phyloP scores from a whole-genome alignment of 1,140 invertebrate genomes.

The Luehdorfia chinensis region DNA sequence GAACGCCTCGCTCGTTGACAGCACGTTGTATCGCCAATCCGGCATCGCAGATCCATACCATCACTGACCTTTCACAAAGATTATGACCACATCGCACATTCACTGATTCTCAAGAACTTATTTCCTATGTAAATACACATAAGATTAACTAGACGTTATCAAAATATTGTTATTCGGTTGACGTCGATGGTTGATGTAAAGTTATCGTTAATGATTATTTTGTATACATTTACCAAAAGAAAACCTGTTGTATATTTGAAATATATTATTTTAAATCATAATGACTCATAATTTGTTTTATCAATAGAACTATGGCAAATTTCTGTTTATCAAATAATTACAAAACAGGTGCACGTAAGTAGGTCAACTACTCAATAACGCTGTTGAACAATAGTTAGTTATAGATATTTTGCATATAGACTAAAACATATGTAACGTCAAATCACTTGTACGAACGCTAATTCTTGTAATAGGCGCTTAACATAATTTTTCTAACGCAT shows the following conservation, averaged over 20 bases:
- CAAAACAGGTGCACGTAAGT: conserved; percentile 6
- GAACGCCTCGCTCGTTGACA: conserved; percentile 74
- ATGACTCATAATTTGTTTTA: too few species aligned
- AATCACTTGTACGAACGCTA: neutral
- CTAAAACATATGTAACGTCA: conserved; percentile 1
- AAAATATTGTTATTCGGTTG: neutral
- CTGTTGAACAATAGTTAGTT: conserved; percentile 6
- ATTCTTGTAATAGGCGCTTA: too few species aligned
- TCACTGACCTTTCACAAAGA: conserved; percentile 44
- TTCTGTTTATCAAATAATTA: too few species aligned
- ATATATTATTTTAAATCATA: too few species aligned
- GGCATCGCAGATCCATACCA: conserved; percentile 67
- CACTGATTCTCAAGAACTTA: neutral
- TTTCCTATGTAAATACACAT: too few species aligned
- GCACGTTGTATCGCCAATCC: conserved; percentile 76
- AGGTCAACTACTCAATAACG: conserved; percentile 1
- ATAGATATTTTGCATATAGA: conserved; percentile 4
- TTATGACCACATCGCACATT: conserved; percentile 16
- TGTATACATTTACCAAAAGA: too few species aligned
- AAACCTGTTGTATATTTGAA: too few species aligned
- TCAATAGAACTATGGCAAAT: too few species aligned
- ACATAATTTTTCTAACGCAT: too few species aligned
- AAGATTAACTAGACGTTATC: too few species aligned
- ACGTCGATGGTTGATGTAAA: neutral
- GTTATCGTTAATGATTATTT: neutral